A percentile compares a stretch with the other conserved stretches of the same genome.
Conservation (phyloP, 2,113 vertebrate species). For the Capreolus pygargus region DNA sequence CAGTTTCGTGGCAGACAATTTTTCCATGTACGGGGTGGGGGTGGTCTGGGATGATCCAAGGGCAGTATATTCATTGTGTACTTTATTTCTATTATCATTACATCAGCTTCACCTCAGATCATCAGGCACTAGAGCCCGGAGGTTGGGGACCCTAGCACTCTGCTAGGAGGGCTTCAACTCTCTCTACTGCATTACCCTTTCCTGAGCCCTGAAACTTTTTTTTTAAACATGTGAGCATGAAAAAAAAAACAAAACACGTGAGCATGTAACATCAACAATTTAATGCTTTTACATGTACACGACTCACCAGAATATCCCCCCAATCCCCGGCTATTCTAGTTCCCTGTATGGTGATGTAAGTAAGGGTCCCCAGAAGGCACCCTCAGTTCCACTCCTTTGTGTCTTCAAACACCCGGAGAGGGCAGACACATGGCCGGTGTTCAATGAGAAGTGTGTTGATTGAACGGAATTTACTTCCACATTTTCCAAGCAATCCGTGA, state of each 20-base stretch:
- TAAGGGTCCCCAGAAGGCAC: not conserved
- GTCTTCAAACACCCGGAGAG: not conserved
- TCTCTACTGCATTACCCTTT: not conserved
- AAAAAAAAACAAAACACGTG: no score
- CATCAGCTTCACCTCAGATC: not conserved
- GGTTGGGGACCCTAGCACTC: not conserved
- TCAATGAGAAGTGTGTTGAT: not conserved
- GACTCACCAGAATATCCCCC: not conserved
- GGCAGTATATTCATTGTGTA: not conserved
- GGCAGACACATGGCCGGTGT: not conserved
- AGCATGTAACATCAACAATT: not conserved
- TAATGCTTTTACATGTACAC: not conserved
- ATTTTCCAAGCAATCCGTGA: conserved; percentile 59
- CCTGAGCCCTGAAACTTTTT: not conserved
- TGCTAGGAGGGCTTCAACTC: not conserved
- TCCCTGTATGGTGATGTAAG: not conserved
- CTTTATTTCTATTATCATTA: not conserved
- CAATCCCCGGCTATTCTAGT: not conserved
- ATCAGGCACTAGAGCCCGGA: not conserved
- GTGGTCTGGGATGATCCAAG: not conserved
- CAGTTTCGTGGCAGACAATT: not conserved
- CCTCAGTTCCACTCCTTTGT: not conserved
- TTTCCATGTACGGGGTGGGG: not conserved
- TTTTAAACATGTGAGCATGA: not conserved
- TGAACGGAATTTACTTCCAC: conserved; percentile 51